These are phyloP conservation scores for Agrypnus murinus DNA, from an alignment of 2,888 invertebrate genomes.

Conservation along the genomic window DNA sequence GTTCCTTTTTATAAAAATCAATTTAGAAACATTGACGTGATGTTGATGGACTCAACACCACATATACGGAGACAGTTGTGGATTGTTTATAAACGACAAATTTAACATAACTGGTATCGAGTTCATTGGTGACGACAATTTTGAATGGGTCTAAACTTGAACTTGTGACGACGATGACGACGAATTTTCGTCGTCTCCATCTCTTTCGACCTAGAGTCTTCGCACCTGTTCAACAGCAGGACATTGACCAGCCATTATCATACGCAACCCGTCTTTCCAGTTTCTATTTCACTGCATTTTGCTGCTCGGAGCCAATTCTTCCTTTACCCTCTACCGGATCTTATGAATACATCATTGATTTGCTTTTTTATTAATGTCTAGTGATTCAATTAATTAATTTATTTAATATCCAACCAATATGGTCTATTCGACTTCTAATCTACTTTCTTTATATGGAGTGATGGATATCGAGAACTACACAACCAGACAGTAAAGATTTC, in stretches of 20 bases:
- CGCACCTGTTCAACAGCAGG: constrained; percentile 68
- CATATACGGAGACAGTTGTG: constrained; percentile 27
- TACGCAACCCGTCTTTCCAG: constrained; percentile 70
- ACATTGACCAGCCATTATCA: constrained; percentile 70
- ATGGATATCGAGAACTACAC: neutral
- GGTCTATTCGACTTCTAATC: constrained; percentile 4
- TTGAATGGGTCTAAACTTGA: constrained; percentile 54
- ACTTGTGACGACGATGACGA: constrained; percentile 39
- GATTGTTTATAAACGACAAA: constrained; percentile 45
- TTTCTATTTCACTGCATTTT: constrained; percentile 67
- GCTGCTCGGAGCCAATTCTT: constrained; percentile 34
- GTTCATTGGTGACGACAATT: constrained; percentile 48
- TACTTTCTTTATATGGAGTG: neutral
- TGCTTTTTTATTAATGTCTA: constrained; percentile 2
- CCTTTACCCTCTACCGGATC: constrained; percentile 25
- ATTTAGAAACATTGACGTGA: constrained; percentile 7
- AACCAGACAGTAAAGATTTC: too few relatives aligned
- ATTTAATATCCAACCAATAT: constrained; percentile 11
- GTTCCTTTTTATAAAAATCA: neutral
- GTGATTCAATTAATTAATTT: constrained; percentile 15
- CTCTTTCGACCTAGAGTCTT: constrained; percentile 65
- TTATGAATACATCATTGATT: constrained; percentile 23
- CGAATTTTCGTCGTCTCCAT: constrained; percentile 40
- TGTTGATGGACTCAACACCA: neutral
- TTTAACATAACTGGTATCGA: constrained; percentile 56